These are phyloP conservation scores for Phoxinus phoxinus DNA, from an alignment of 2,113 vertebrate genomes.

Conservation along the genomic window DNA sequence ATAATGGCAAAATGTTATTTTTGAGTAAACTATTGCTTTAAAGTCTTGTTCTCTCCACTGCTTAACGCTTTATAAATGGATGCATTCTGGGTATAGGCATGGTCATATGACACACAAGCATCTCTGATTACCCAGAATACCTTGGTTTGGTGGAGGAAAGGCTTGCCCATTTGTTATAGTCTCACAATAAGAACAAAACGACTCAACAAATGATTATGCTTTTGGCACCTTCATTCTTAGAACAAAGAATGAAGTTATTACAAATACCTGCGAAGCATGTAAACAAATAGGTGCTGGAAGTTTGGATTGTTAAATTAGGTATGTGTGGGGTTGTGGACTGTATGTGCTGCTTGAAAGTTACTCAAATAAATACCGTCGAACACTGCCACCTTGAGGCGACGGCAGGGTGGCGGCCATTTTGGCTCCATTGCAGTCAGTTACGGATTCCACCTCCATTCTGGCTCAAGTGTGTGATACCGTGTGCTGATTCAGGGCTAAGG, in stretches of 20 bases:
- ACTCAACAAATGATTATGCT: slow-evolving; percentile 50
- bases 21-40: not conserved
- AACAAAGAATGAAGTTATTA: slow-evolving; percentile 14
- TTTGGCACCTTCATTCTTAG: slow-evolving; percentile 28
- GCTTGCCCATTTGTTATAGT: not conserved
- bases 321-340: not conserved
- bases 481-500: slow-evolving; percentile 5
- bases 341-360: slow-evolving; percentile 1
- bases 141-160: slow-evolving; percentile 11
- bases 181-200: not conserved
- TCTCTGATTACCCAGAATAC: slow-evolving; percentile 8
- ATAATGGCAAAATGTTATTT: not conserved
- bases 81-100: slow-evolving; percentile 12
- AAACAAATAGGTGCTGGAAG: not conserved
- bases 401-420: slow-evolving; percentile 34
- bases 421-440: slow-evolving; percentile 34
- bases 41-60: slow-evolving; percentile 12
- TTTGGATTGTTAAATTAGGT: not conserved
- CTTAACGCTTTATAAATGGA: not conserved
- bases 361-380: not conserved
- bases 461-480: not conserved
- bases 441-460: slow-evolving; percentile 26
- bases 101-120: not conserved
- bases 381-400: slow-evolving; percentile 38
- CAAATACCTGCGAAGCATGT: slow-evolving; percentile 1